These are phyloP conservation scores for Gadopsis bispinosus DNA, from an alignment of 2,797 vertebrate species.

Conservation along the genomic window DNA sequence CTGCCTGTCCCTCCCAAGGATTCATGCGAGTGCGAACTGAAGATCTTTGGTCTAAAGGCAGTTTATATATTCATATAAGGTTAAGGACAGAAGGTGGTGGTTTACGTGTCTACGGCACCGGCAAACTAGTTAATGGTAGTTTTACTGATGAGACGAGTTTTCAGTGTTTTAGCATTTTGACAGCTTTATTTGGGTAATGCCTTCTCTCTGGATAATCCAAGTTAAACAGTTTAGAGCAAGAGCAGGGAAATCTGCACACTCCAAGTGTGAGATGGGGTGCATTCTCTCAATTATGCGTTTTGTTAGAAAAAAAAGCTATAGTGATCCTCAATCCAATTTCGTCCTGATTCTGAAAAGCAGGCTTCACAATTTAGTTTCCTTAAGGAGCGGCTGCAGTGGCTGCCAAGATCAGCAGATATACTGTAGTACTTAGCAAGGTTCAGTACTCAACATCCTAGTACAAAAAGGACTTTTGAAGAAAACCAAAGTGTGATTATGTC, in stretches of 20 bases:
- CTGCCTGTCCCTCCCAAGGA: constrained; percentile 20
- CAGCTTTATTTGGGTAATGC: constrained; percentile 65
- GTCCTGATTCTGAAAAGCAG: constrained; percentile 33
- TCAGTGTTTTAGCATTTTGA: constrained; percentile 61
- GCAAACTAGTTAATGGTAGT: constrained; percentile 4
- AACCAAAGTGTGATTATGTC: too few species aligned
- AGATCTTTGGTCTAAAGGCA: constrained; percentile 20
- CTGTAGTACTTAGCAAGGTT: not conserved
- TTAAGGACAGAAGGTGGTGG: not conserved
- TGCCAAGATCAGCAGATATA: not conserved
- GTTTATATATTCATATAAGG: constrained; percentile 15
- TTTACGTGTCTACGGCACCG: constrained; percentile 4
- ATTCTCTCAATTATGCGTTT: constrained; percentile 29
- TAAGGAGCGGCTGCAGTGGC: not conserved
- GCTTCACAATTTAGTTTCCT: not conserved
- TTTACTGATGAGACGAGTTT: constrained; percentile 31
- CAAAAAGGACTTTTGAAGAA: not conserved
- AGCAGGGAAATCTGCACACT: constrained; percentile 51
- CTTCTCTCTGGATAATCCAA: constrained; percentile 67
- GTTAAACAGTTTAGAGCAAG: constrained; percentile 70
- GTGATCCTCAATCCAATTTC: constrained; percentile 45
- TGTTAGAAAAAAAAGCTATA: constrained; percentile 24
- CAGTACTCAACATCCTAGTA: not conserved
- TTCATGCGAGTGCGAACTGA: constrained; percentile 34
- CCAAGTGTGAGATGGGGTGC: constrained; percentile 38